Evolutionary conservation across 2,797 vertebrate species (phyloP).

Genomic region (Astyanax mexicanus): DNA sequence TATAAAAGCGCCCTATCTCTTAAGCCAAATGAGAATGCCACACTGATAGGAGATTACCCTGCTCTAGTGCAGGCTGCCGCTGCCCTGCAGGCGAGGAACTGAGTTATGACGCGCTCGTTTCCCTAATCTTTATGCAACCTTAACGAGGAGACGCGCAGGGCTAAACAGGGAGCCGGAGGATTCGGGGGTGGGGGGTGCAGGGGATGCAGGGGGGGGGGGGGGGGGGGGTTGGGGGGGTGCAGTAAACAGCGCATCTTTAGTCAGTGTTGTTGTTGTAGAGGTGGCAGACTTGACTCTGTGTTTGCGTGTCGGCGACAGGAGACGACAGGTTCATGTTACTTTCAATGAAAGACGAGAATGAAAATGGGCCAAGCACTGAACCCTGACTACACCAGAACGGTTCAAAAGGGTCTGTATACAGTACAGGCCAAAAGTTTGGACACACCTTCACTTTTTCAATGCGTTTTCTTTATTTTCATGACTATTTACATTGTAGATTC

Average conservation of each 20-base stretch:
- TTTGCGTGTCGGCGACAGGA: conserved; percentile 16
- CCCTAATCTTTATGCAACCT: conserved; percentile 77
- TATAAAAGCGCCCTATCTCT: conserved; percentile 82
- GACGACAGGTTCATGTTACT: neutral
- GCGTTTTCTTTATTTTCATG: no score
- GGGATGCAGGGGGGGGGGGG: conserved; percentile 42
- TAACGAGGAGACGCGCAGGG: conserved; percentile 70
- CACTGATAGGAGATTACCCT: conserved; percentile 85
- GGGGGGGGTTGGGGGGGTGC: conserved; percentile 33
- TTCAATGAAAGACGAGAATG: neutral
- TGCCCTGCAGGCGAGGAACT: conserved; percentile 74
- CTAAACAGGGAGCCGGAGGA: conserved; percentile 61
- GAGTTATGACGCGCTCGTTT: conserved; percentile 78
- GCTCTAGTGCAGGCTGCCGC: conserved; percentile 73
- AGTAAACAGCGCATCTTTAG: conserved; percentile 47
- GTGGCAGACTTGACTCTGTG: conserved; percentile 47
- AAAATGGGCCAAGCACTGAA: neutral
- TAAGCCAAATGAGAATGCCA: conserved; percentile 84
- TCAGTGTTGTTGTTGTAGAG: conserved; percentile 51
- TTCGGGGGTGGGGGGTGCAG: conserved; percentile 29
- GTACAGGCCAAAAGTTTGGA: no score
- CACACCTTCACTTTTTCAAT: no score
- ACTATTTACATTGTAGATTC: no score
- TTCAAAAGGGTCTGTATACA: no score
- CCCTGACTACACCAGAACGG: neutral